Evolutionary conservation across 2,888 invertebrate genomes (phyloP).

Genomic region (Pseudococcus jackbeardsleyi): DNA sequence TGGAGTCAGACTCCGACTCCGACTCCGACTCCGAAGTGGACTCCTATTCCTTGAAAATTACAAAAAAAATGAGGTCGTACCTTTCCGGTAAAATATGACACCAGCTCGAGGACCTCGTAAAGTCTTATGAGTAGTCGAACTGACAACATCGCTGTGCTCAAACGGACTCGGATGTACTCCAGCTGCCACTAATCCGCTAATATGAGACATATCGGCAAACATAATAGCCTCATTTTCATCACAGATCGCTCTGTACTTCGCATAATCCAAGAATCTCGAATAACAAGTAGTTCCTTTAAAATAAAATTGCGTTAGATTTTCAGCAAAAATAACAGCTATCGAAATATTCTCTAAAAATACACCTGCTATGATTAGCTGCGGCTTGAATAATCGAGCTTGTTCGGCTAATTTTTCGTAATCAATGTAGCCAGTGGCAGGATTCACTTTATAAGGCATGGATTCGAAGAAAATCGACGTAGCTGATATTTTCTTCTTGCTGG

Average conservation of each 20-base stretch:
- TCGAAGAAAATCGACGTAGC: constrained; percentile 98
- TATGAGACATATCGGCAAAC: constrained; percentile 96
- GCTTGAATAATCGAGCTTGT: constrained; percentile 88
- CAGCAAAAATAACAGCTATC: background rate
- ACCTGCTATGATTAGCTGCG: constrained; percentile 92
- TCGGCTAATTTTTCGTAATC: constrained; percentile 91
- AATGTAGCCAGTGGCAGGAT: constrained; percentile 86
- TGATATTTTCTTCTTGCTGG: constrained; percentile 90
- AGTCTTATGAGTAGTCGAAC: constrained; percentile 96
- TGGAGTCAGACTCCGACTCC: no score
- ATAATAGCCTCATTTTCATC: constrained; percentile 88
- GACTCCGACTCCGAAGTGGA: no score
- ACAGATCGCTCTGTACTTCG: constrained; percentile 85
- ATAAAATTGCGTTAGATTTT: no score
- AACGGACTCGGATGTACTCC: constrained; percentile 91
- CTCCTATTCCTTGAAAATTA: no score
- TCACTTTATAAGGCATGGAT: constrained; percentile 95
- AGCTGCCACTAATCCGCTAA: constrained; percentile 92
- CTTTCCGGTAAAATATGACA: constrained; percentile 93
- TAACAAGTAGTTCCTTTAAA: constrained; percentile 85
- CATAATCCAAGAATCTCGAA: constrained; percentile 92
- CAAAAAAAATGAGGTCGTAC: constrained; percentile 68
- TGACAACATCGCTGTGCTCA: constrained; percentile 90
- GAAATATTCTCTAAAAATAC: background rate
- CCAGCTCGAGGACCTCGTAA: constrained; percentile 90